These are phyloP conservation scores for Holothuria leucospilota DNA, from an alignment of 53 echinoderm and acorn worm genomes.

Conservation along the genomic window DNA sequence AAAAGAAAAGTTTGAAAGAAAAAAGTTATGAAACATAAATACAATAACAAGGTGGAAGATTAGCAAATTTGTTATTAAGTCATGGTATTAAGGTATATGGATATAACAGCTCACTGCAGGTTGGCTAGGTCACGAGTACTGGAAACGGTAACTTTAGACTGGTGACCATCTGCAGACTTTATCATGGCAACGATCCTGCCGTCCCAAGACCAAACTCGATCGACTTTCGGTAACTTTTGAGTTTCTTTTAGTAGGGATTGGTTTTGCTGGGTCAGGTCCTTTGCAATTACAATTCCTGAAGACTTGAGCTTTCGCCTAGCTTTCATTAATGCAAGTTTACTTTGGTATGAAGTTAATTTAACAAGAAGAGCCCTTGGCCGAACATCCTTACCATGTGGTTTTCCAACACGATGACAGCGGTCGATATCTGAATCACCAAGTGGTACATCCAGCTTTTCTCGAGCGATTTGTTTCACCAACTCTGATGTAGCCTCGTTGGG, in stretches of 20 bases:
- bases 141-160: conserved; percentile 14
- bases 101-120: background rate
- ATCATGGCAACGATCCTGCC: conserved; percentile 20
- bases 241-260: background rate
- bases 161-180: conserved; percentile 24
- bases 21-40: background rate
- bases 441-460: conserved; percentile 13
- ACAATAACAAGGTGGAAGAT: background rate
- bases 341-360: background rate
- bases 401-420: conserved; percentile 9
- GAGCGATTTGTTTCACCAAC: background rate
- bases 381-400: background rate
- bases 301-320: background rate
- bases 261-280: conserved; percentile 1
- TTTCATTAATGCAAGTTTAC: background rate
- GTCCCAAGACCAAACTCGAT: background rate
- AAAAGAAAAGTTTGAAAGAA: too few relatives aligned
- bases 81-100: background rate
- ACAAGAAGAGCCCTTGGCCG: background rate
- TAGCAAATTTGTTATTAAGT: background rate
- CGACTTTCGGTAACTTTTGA: conserved; percentile 6
- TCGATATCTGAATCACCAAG: conserved; percentile 7
- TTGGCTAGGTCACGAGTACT: background rate
- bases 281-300: background rate
- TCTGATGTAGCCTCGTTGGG: background rate